phyloP scores from a whole-genome alignment of 1,140 invertebrate species.

The Drepana arcuata region DNA sequence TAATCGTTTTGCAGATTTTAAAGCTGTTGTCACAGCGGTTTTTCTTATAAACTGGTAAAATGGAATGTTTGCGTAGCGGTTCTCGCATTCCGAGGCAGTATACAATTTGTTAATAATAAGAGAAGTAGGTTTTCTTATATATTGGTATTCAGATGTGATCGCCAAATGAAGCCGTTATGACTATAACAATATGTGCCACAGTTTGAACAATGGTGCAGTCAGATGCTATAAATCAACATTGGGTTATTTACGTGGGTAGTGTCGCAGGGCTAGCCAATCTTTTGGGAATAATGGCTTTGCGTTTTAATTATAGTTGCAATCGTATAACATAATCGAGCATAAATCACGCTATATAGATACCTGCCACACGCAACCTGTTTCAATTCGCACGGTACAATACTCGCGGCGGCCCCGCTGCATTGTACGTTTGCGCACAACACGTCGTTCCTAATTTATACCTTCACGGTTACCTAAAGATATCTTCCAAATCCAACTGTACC shows the following conservation, averaged over 20 bases:
- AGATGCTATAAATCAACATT: constrained; percentile 54
- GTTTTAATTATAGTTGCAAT: constrained; percentile 62
- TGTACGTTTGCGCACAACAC: constrained; percentile 35
- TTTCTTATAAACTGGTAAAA: constrained; percentile 22
- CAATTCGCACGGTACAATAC: constrained; percentile 57
- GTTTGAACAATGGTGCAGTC: too few relatives aligned
- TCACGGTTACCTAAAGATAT: constrained; percentile 55
- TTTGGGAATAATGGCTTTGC: constrained; percentile 60
- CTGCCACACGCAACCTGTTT: constrained; percentile 66
- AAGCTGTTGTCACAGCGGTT: constrained; percentile 34
- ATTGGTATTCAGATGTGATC: too few relatives aligned
- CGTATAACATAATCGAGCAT: constrained; percentile 61
- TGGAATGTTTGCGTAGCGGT: constrained; percentile 42
- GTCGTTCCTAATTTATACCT: constrained; percentile 63
- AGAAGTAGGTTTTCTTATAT: too few relatives aligned
- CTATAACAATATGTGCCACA: too few relatives aligned
- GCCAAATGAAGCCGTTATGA: too few relatives aligned
- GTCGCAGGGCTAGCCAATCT: constrained; percentile 39
- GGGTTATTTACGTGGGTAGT: constrained; percentile 49
- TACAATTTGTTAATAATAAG: too few relatives aligned
- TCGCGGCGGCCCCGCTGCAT: constrained; percentile 29
- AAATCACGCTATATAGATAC: constrained; percentile 65
- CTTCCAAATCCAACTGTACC: constrained; percentile 28
- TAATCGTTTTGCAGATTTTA: constrained; percentile 34
- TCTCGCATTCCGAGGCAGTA: constrained; percentile 26